A percentile compares a stretch with the other conserved stretches of the same genome.
Conservation (phyloP, 1,140 invertebrate genomes). For the Drosophila serrata region DNA sequence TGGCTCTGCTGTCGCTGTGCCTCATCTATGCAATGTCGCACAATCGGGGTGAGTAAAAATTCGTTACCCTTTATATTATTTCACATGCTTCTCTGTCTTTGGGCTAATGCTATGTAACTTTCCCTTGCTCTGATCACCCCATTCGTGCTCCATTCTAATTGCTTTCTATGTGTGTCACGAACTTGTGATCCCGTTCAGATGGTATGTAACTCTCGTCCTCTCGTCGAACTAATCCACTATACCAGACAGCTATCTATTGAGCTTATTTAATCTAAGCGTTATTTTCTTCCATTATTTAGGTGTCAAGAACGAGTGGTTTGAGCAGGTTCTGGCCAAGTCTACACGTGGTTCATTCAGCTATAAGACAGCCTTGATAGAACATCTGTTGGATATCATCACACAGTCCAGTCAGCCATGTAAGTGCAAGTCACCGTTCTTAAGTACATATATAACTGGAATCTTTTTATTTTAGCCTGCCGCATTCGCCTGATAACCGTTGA, state of each 20-base stretch:
- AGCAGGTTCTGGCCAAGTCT: conserved; percentile 87
- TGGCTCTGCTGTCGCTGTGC: conserved; percentile 95
- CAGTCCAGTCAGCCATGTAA: conserved; percentile 93
- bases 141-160: conserved; percentile 63
- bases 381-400: conserved; percentile 92
- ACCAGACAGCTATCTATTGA: no score
- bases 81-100: neutral
- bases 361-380: conserved; percentile 92
- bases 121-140: conserved; percentile 46
- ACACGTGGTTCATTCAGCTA: conserved; percentile 86
- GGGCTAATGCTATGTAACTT: conserved; percentile 39
- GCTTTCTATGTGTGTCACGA: conserved; percentile 61
- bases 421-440: conserved; percentile 41
- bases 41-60: conserved; percentile 92
- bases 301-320: conserved; percentile 90
- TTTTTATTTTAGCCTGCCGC: conserved; percentile 87
- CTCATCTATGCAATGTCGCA: conserved; percentile 96
- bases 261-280: neutral
- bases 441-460: neutral
- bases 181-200: conserved; percentile 52
- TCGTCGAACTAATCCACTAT: conserved; percentile 46
- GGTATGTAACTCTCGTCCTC: conserved; percentile 68
- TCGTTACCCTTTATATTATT: neutral
- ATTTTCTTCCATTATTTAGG: conserved; percentile 86
- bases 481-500: conserved; percentile 97